Base-by-base conservation (phyloP, 2,113 vertebrate genomes). In the Etheostoma spectabile region DNA sequence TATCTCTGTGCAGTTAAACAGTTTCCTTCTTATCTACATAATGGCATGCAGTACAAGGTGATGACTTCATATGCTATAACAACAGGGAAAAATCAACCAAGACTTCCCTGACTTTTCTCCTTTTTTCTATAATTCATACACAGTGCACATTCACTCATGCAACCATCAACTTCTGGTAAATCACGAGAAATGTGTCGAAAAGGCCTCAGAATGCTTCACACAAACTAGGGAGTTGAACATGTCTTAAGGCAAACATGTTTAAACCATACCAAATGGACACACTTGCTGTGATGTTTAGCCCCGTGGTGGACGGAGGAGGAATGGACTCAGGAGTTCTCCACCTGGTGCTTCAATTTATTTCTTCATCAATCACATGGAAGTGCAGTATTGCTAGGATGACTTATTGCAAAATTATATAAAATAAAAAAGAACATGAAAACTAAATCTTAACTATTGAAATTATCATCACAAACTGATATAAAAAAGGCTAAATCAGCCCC, bases 11-110 rank as follows among this genome's bases (percentile, higher is more conserved):
- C 13, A 45, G 64, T 83, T 75, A 72, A 83, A 88, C 80, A 45
- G 55, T 73, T 77, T 76, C 33, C 27, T 73, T 19, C 80, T 86
- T 87, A 91, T 92, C 86, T 86, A 55, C 77, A 62, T 56, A 85
- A 73, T 74, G 61, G 24, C 18, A 71, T 71, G 33, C 14, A 77
- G 77, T 27, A 56, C 38, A 71, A 68, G 52, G 59, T 76, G 76
- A 90, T 70, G 62, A 86, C 85, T 89, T 83, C 51, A 90, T 89
- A 38, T 56, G 35, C 46, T 63, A 7, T 51, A 74, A 77, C 68
- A 79, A 63, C 35, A 73, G 42, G n/a, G 33, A 80, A 62, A 12
- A 60, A 55, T 53, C 60, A 24, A 60, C 53, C 45, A 13, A 83
- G 24, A 76, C 45, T 57, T 49, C 3, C 21, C 49, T 19, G 15